A percentile compares a stretch with the other conserved stretches of the same genome.
phyloP scores from a whole-genome alignment of 2,888 invertebrate genomes.

The Rhamphomyia laevipes region DNA sequence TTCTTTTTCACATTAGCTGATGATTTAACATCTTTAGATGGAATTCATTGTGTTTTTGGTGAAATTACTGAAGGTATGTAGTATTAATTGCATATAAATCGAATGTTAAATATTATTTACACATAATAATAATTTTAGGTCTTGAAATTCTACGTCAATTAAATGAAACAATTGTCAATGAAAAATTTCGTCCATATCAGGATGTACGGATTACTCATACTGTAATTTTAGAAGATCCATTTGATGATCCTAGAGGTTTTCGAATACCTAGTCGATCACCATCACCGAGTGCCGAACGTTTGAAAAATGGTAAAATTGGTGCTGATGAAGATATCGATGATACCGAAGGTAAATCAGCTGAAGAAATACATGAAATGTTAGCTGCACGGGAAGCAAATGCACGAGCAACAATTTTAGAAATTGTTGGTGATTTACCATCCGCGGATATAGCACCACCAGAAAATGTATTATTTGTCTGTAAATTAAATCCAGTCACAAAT shows the following conservation, averaged over 20 bases:
- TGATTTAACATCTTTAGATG: conserved; percentile 81
- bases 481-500: conserved; percentile 94
- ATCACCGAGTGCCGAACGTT: conserved; percentile 67
- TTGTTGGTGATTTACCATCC: conserved; percentile 95
- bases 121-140: conserved; percentile 15
- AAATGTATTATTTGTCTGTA: conserved; percentile 98
- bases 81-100: neutral
- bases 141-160: conserved; percentile 70
- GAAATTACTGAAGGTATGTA: conserved; percentile 70
- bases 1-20: conserved; percentile 89
- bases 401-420: conserved; percentile 92
- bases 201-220: conserved; percentile 96
- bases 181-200: conserved; percentile 78
- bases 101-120: too few species aligned
- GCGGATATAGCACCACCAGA: conserved; percentile 97
- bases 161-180: conserved; percentile 90
- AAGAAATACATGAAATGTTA: conserved; percentile 76
- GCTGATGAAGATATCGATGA: conserved; percentile 92
- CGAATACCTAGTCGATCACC: conserved; percentile 76
- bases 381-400: conserved; percentile 91
- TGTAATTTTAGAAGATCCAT: conserved; percentile 91
- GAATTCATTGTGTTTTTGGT: conserved; percentile 88
- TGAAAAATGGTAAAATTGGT: conserved; percentile 77
- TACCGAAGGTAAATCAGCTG: conserved; percentile 68
- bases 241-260: conserved; percentile 73